Evolutionary conservation across 2,888 invertebrate genomes (phyloP).

Genomic region (Junonia oenone): DNA sequence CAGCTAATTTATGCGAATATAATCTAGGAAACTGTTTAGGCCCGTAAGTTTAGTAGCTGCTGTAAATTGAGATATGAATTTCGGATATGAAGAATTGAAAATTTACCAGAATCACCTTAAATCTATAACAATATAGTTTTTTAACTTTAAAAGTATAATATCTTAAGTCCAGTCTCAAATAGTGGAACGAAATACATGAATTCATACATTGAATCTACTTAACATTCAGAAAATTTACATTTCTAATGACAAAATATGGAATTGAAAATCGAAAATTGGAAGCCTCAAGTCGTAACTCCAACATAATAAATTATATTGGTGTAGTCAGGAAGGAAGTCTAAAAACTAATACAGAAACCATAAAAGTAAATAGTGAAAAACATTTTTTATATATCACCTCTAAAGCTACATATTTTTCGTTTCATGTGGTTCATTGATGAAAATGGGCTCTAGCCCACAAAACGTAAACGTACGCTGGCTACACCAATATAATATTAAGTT

Average conservation of each 20-base stretch:
- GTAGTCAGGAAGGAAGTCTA: no score
- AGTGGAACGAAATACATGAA: background rate
- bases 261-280: background rate
- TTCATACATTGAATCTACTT: background rate
- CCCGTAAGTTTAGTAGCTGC: background rate
- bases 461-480: no score
- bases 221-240: background rate
- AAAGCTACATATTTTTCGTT: no score
- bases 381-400: no score
- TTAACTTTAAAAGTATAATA: background rate
- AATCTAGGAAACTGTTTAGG: constrained; percentile 9
- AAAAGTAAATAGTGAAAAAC: no score
- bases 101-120: background rate
- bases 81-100: constrained; percentile 7
- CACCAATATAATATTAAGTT: no score
- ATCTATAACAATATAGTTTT: background rate
- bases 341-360: no score
- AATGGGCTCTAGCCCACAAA: no score
- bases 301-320: no score
- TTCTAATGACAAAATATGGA: no score
- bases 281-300: no score
- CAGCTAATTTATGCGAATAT: constrained; percentile 9
- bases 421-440: no score
- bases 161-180: background rate
- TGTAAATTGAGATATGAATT: constrained; percentile 9